These are phyloP conservation scores for Sebastes itinus DNA, from an alignment of 2,797 vertebrate genomes.

Conservation along the genomic window DNA sequence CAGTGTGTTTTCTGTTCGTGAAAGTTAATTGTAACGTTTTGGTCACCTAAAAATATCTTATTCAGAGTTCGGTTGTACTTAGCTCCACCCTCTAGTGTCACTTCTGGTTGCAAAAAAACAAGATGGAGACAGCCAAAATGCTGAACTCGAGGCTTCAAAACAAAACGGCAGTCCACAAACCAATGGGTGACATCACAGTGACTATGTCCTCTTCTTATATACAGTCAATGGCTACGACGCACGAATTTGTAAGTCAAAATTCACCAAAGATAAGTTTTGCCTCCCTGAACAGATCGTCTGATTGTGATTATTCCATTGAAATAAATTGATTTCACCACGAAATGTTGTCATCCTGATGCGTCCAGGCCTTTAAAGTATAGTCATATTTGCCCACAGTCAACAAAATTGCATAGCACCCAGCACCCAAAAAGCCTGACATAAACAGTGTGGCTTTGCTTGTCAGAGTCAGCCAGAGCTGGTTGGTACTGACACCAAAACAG, in stretches of 20 bases:
- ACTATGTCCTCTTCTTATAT: too few relatives aligned
- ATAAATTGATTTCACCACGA: not conserved
- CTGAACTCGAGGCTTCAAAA: too few relatives aligned
- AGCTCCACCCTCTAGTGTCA: too few relatives aligned
- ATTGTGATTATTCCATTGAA: not conserved
- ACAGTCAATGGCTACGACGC: not conserved
- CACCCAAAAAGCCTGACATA: not conserved
- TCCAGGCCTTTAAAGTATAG: not conserved
- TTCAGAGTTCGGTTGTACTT: too few relatives aligned
- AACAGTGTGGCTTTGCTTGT: not conserved
- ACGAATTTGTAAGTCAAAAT: not conserved
- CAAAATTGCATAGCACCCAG: not conserved
- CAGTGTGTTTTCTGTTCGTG: too few relatives aligned
- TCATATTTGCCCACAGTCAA: not conserved
- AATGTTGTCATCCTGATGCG: rapidly evolving
- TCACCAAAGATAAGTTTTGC: not conserved
- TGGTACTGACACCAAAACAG: not conserved
- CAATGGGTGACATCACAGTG: too few relatives aligned
- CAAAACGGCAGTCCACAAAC: too few relatives aligned
- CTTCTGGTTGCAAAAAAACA: too few relatives aligned
- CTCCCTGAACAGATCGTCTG: not conserved
- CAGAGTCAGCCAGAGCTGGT: not conserved
- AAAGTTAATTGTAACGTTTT: too few relatives aligned
- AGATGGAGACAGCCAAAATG: too few relatives aligned
- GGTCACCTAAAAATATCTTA: too few relatives aligned